Percentiles rank a stretch among this genome's conserved stretches.
These are phyloP conservation scores for Beris chalybata DNA, from an alignment of 2,888 invertebrate genomes.

Conservation along the genomic window DNA sequence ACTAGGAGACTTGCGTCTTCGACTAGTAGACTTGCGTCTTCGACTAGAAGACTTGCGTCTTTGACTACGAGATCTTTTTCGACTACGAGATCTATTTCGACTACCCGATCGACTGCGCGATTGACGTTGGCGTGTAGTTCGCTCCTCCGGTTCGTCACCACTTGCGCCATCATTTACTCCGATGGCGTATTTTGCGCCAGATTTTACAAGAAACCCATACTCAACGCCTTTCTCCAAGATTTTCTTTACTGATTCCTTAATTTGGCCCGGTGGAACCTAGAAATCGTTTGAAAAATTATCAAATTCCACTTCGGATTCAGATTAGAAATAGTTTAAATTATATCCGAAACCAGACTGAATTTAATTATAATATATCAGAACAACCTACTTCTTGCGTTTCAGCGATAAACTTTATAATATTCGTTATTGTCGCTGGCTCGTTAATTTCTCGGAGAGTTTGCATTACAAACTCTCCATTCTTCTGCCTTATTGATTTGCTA, in stretches of 20 bases:
- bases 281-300: background rate
- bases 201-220: constrained; percentile 11
- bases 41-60: background rate
- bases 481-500: constrained; percentile 8
- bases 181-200: constrained; percentile 1
- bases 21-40: background rate
- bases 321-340: too few species aligned
- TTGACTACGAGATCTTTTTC: background rate
- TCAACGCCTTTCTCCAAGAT: constrained; percentile 10
- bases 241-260: constrained; percentile 6
- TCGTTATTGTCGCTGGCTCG: constrained; percentile 8
- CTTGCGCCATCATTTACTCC: background rate
- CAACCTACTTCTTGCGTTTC: constrained; percentile 5
- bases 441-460: background rate
- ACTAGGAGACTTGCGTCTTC: background rate
- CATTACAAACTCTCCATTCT: constrained; percentile 13
- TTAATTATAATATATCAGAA: background rate
- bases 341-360: too few species aligned
- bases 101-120: background rate
- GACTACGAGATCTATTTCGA: background rate
- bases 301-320: too few species aligned
- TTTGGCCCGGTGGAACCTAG: constrained; percentile 5
- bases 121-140: background rate
- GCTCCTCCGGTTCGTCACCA: background rate
- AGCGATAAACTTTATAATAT: constrained; percentile 7